Base-by-base conservation (phyloP, 2,113 vertebrate species). In the Ceyx cyanopectus region DNA sequence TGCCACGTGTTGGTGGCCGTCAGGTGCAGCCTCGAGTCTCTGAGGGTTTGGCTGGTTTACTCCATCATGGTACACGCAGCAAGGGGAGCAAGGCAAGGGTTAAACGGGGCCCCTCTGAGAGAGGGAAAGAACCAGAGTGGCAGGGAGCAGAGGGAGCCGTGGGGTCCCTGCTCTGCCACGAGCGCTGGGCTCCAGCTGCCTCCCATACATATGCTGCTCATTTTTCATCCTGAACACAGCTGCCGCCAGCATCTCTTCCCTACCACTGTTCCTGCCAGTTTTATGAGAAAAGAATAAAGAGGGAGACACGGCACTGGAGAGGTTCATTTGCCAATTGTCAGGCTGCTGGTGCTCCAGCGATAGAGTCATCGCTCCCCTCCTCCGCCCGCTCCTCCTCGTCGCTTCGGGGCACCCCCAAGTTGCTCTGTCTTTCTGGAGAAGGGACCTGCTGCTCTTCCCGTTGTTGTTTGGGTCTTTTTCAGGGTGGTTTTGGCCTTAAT, bases 271-370 rank as follows among this genome's bases (percentile, higher is more conserved):
- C 88, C 96, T 94, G 94, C 94, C 89, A 77, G 81, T 92, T 97
- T 96, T 93, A 76, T 27, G 96, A 96, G 96, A 89, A 40, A 53
- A 94, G 93, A 93, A 93, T 88, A 74, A 87, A 89, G 95, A 93
- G 96, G 93, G 96, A 90, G 95, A 82, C 89, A 60, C 30, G 76
- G 70, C 93, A 95, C 21, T 21, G 34, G 10, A 48, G 94, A 97
- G 91, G 76, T 92, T 97, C 97, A 95, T 97, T 95, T 97, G 96
- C 96, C 96, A 93, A 26, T 96, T 96, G 96, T 97, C 96, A 93
- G 92, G 68, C 79, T 48, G 76, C 90, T 2, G 41, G 78, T 46
- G 76, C 90, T 23, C 68, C 87, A 46, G 96, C 75, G 87, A 89
- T 85, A 6, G 69, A 94, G 87, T 81, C 65, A 27, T 73, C 56